These are phyloP conservation scores for Pitangus sulphuratus DNA, from an alignment of 2,797 vertebrate species.

Conservation along the genomic window DNA sequence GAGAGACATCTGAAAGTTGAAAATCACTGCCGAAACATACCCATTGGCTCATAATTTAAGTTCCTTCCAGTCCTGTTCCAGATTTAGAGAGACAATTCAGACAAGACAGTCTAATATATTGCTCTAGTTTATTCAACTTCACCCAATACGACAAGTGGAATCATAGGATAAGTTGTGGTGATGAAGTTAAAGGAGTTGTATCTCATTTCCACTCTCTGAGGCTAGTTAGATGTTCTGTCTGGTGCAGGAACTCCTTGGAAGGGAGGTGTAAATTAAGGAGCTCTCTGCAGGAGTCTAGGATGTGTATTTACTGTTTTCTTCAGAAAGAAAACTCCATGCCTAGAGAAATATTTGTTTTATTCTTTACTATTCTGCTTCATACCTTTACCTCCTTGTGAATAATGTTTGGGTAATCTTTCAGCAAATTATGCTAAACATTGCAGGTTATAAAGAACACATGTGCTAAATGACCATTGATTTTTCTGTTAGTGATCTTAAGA, in stretches of 20 bases:
- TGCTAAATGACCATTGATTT: slow-evolving; percentile 26
- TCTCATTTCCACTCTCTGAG: not conserved
- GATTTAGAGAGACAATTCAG: not conserved
- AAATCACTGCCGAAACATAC: not conserved
- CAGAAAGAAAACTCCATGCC: not conserved
- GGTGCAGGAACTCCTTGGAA: not conserved
- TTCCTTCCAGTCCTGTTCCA: not conserved
- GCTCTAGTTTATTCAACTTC: not conserved
- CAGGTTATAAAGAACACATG: not conserved
- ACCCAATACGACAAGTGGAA: not conserved
- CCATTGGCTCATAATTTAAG: not conserved
- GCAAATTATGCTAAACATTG: slow-evolving; percentile 5
- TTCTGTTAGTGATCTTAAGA: slow-evolving; percentile 12
- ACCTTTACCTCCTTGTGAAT: not conserved
- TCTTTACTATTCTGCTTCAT: not conserved
- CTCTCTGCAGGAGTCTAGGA: not conserved
- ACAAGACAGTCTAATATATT: not conserved
- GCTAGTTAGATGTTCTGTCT: not conserved
- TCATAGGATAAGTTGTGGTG: not conserved
- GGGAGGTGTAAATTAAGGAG: not conserved
- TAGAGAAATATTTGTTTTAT: not conserved
- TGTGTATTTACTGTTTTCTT: not conserved
- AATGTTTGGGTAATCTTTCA: not conserved
- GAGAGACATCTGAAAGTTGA: not conserved
- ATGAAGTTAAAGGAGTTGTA: not conserved